Percentiles rank a stretch among this genome's conserved stretches.
phyloP scores from a whole-genome alignment of 1,140 invertebrate species.

The Probaryconus sp. region DNA sequence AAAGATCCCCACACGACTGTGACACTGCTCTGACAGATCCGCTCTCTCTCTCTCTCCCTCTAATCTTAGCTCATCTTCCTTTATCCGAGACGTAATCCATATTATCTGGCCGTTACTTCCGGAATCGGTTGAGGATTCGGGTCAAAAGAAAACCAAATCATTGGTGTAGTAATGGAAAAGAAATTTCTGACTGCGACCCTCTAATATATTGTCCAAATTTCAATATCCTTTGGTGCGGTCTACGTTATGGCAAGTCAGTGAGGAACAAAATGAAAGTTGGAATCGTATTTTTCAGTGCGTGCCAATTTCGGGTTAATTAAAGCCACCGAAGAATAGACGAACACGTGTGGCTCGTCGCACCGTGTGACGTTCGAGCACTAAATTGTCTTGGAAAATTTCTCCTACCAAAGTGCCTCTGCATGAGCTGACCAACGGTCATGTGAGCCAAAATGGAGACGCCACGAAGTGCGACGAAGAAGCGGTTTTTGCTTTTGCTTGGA shows the following conservation, averaged over 20 bases:
- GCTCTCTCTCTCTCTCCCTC: neutral
- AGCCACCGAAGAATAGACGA: neutral
- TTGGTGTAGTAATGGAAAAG: no score
- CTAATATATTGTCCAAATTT: no score
- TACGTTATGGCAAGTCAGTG: no score
- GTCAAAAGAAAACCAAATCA: no score
- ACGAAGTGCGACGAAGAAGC: slow-evolving; percentile 13
- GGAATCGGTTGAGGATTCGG: neutral
- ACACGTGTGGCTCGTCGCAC: no score
- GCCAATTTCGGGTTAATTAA: slow-evolving; percentile 2
- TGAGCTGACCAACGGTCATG: slow-evolving; percentile 11
- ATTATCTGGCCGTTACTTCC: slow-evolving; percentile 9
- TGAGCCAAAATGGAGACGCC: slow-evolving; percentile 15
- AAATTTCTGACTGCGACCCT: no score
- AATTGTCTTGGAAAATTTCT: no score
- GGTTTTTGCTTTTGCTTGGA: neutral
- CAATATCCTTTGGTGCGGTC: no score
- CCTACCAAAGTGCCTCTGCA: neutral
- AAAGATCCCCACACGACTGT: slow-evolving; percentile 18
- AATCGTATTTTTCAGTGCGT: no score
- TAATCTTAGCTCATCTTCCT: neutral
- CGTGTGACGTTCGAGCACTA: no score
- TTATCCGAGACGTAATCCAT: neutral
- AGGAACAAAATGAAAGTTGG: no score
- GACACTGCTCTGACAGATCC: slow-evolving; percentile 1